phyloP scores from a whole-genome alignment of 2,888 invertebrate genomes.

The Kryphioiulus occultus region DNA sequence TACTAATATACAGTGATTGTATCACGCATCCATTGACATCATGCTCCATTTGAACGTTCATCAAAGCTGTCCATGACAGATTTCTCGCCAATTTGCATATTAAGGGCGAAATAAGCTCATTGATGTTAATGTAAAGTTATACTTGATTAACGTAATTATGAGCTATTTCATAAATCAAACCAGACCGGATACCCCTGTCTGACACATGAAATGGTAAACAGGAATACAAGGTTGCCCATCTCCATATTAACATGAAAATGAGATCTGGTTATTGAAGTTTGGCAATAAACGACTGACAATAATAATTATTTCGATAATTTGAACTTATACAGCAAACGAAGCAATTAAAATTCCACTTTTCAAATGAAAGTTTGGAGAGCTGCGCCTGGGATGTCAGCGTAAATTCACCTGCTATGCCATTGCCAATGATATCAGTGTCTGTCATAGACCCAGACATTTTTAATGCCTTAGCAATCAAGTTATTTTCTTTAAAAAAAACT shows the following conservation, averaged over 20 bases:
- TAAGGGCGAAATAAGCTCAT: neutral
- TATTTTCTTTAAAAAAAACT: too few relatives aligned
- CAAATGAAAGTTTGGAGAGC: neutral
- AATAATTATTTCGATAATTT: neutral
- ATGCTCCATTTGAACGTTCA: neutral
- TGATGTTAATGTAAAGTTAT: neutral
- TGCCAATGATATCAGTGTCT: too few relatives aligned
- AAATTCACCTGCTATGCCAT: too few relatives aligned
- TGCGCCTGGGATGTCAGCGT: neutral
- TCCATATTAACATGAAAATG: neutral
- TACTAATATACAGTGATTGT: neutral
- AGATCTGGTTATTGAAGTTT: neutral
- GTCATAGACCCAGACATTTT: too few relatives aligned
- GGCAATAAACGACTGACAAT: neutral
- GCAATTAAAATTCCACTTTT: neutral
- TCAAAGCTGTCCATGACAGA: neutral
- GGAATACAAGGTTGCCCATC: neutral
- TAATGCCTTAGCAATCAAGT: too few relatives aligned
- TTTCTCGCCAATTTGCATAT: neutral
- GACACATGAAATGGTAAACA: neutral
- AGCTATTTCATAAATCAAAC: conserved; percentile 12
- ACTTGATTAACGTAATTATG: neutral
- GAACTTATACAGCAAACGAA: neutral
- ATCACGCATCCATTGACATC: neutral
- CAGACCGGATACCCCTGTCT: neutral